Evolutionary conservation across 2,113 vertebrate species (phyloP), one percentile per base, ranked within the genome.

Genomic region (Bungarus multicinctus): DNA sequence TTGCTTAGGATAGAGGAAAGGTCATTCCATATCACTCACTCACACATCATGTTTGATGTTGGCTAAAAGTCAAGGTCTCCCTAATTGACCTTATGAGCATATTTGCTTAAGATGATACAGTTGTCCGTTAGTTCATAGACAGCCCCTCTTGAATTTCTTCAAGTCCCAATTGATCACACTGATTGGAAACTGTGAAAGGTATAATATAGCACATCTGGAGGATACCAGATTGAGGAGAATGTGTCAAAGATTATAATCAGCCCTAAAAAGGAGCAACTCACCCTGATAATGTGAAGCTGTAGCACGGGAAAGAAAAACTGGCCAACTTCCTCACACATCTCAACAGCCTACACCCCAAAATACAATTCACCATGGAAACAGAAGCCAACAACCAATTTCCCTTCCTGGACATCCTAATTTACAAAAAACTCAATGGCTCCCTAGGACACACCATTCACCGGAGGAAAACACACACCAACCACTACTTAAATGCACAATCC

Each of bases 81-180:
- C 54, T 20, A 96, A n/a, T 18, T 96, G 95, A 97, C 94, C 94
- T 93, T 85, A 57, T 74, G 88, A 87, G 93, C 91, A 88, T 55
- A 91, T 69, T 92, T 93, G 87, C 53, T 58, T 22, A 39, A 91
- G 45, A 89, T 87, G 45, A 43, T 53, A 64, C 1, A 27, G 25
- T 27, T 87, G 89, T 18, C 4, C 85, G 85, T 45, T 34, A 89
- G 85, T 92, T 87, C 58, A 60, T 10, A 86, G 50, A 1, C 20
- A 81, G 27, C 0, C 14, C 27, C 47, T 95, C 94, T 54, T 53
- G 18, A 54, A n/a, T 89, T 16, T 90, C 58, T 91, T 64, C n/a
- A 47, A 47, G n/a, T 2, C 5, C 2, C 23, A 45, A n/a, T 7
- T 74, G n/a, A 20, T 74, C 5, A 81, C 69, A 39, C 69, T 22